A percentile compares a stretch with the other conserved stretches of the same genome.
Evolutionary conservation across 2,888 invertebrate species (phyloP).

Genomic region (Stenodera caucasica): DNA sequence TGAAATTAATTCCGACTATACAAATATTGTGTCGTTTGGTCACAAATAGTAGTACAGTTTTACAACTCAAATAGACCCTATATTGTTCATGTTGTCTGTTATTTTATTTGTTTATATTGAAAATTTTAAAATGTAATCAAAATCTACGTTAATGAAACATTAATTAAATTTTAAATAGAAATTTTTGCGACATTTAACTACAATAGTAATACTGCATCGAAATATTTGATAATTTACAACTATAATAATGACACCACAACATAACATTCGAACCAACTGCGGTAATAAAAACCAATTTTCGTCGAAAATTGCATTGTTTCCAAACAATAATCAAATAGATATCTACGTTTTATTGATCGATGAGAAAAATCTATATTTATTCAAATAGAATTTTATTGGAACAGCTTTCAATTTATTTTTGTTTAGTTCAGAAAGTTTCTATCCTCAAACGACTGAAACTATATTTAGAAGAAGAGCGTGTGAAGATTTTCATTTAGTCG

Average conservation of each 20-base stretch:
- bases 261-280: not conserved
- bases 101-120: no score
- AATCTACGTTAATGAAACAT: not conserved
- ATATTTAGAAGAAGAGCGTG: not conserved
- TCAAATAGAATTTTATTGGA: not conserved
- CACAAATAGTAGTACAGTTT: conserved; percentile 2
- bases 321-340: not conserved
- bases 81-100: no score
- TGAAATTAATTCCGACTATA: conserved; percentile 24
- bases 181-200: not conserved
- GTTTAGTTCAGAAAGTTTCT: not conserved
- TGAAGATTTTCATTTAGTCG: conserved; percentile 36
- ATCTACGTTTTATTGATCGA: no score
- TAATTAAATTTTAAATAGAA: not conserved
- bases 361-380: not conserved
- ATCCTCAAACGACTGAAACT: not conserved
- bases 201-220: not conserved
- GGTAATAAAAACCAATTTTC: not conserved
- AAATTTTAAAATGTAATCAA: no score
- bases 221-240: not conserved
- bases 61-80: not conserved
- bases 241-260: not conserved
- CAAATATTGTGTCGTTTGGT: conserved; percentile 18
- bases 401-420: not conserved
- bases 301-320: not conserved